Percentiles rank a stretch among this genome's conserved stretches.
Conservation (phyloP, 92 coral and sea anemone genomes). For the Siderastrea siderea region DNA sequence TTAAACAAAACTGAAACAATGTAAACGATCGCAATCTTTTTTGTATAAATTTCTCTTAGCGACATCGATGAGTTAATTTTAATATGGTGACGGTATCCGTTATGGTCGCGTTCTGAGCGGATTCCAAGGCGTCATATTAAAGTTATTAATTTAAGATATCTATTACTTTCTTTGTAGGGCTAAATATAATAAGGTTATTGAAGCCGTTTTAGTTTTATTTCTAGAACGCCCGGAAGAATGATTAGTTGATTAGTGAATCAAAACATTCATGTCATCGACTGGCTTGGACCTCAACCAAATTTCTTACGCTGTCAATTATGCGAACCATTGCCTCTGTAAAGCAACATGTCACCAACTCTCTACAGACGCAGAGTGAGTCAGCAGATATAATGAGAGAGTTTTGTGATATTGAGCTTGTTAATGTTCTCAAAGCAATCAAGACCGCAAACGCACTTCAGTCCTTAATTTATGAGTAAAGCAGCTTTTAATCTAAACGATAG, state of each 20-base stretch:
- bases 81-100: neutral
- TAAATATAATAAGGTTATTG: neutral
- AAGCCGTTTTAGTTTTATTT: neutral
- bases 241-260: slow-evolving; percentile 42
- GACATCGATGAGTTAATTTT: slow-evolving; percentile 22
- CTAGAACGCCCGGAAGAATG: neutral
- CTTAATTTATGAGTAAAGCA: neutral
- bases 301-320: neutral
- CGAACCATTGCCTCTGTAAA: neutral
- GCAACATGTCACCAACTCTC: neutral
- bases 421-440: slow-evolving; percentile 8
- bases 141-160: neutral
- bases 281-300: neutral
- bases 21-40: slow-evolving; percentile 7
- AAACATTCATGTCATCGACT: slow-evolving; percentile 6
- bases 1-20: slow-evolving; percentile 40
- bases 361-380: neutral
- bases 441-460: neutral
- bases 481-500: neutral
- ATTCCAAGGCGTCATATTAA: neutral
- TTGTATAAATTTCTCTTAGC: slow-evolving; percentile 14
- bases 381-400: neutral
- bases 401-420: neutral
- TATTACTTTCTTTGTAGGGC: neutral
- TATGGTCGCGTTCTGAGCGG: neutral